A percentile compares a stretch with the other conserved stretches of the same genome.
These are phyloP conservation scores for Garra rufa DNA, from an alignment of 2,113 vertebrate species.

Conservation along the genomic window DNA sequence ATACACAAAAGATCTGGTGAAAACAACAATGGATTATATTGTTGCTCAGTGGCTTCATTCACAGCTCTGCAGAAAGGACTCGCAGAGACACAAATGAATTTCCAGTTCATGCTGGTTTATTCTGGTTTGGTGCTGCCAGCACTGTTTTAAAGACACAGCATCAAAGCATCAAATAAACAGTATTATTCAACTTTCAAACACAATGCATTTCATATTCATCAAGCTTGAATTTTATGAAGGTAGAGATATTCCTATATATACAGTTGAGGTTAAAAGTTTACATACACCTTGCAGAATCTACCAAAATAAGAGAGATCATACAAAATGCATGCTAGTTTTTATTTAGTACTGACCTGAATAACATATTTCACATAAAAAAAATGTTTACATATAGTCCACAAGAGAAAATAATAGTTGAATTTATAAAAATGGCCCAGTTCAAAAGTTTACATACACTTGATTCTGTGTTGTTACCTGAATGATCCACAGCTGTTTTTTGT, in stretches of 20 bases:
- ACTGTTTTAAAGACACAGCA: not conserved
- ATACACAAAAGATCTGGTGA: not conserved
- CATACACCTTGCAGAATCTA: too few relatives aligned
- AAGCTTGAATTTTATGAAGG: not conserved
- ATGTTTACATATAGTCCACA: too few relatives aligned
- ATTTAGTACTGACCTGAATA: too few relatives aligned
- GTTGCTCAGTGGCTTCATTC: not conserved
- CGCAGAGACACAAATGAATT: not conserved
- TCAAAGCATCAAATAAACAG: not conserved
- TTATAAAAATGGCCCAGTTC: too few relatives aligned
- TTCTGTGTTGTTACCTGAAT: too few relatives aligned
- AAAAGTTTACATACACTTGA: too few relatives aligned
- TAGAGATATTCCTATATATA: not conserved
- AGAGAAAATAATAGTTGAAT: too few relatives aligned
- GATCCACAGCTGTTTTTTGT: too few relatives aligned
- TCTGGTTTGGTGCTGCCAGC: not conserved
- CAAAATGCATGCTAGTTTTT: too few relatives aligned
- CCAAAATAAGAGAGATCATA: too few relatives aligned
- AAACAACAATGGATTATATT: not conserved
- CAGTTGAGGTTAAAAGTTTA: too few relatives aligned
- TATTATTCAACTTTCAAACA: not conserved
- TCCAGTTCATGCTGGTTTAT: not conserved
- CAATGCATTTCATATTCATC: not conserved
- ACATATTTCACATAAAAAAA: too few relatives aligned
- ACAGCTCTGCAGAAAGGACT: not conserved